These are phyloP conservation scores for Pantherophis guttatus DNA, from an alignment of 2,113 vertebrate genomes.

Conservation along the genomic window DNA sequence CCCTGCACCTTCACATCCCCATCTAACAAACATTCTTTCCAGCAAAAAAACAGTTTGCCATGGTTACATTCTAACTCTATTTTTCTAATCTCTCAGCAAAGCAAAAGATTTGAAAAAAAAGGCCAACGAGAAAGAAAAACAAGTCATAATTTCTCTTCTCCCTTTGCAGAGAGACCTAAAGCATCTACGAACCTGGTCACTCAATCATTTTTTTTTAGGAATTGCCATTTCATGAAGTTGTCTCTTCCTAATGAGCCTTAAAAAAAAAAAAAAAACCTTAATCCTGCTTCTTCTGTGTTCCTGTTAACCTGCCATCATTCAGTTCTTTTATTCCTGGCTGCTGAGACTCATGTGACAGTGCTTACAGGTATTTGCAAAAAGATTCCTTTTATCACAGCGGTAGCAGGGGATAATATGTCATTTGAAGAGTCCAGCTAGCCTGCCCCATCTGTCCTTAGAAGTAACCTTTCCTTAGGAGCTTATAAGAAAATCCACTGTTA, in stretches of 20 bases:
- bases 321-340: slow-evolving; percentile 36
- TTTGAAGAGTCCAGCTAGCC: slow-evolving; percentile 60
- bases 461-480: slow-evolving; percentile 65
- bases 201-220: slow-evolving; percentile 20
- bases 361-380: slow-evolving; percentile 66
- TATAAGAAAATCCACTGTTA: slow-evolving; percentile 69
- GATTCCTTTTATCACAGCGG: slow-evolving; percentile 45
- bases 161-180: slow-evolving; percentile 26
- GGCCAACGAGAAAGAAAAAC: rapidly evolving
- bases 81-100: slow-evolving; percentile 90
- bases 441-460: slow-evolving; percentile 43
- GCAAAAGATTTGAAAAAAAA: slow-evolving; percentile 65
- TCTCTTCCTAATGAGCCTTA: slow-evolving; percentile 46
- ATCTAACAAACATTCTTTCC: slow-evolving; percentile 81
- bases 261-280: slow-evolving; percentile 22
- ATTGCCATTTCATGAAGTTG: slow-evolving; percentile 39
- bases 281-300: slow-evolving; percentile 39
- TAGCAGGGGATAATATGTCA: slow-evolving; percentile 41
- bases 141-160: not conserved
- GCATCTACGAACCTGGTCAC: slow-evolving; percentile 9
- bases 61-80: slow-evolving; percentile 80
- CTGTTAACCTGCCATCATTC: slow-evolving; percentile 46
- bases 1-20: slow-evolving; percentile 69
- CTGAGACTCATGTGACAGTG: not conserved
- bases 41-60: slow-evolving; percentile 74